Conservation (phyloP, 2,888 invertebrate species). For the Drosophila hawaiiensis region DNA sequence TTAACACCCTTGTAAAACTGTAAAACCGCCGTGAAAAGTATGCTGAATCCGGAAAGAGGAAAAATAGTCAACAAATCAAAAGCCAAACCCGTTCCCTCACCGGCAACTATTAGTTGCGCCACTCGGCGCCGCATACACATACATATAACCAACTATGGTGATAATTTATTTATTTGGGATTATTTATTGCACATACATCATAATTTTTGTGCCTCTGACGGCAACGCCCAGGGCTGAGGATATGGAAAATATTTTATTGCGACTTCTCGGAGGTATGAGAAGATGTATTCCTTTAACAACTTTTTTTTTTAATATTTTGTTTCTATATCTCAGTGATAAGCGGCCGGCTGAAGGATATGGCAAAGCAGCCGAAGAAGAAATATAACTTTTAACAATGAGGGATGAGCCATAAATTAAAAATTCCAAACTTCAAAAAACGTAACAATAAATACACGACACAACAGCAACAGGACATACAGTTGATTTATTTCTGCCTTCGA, state of each 20-base stretch:
- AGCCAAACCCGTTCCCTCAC: constrained; percentile 41
- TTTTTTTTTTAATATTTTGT: constrained; percentile 10
- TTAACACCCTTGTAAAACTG: constrained; percentile 79
- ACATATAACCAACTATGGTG: constrained; percentile 45
- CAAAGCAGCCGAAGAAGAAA: constrained; percentile 63
- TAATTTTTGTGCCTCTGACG: constrained; percentile 75
- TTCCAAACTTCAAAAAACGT: constrained; percentile 78
- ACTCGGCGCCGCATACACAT: constrained; percentile 58
- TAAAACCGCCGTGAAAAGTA: constrained; percentile 75
- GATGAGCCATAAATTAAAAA: constrained; percentile 80
- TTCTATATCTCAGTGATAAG: constrained; percentile 47
- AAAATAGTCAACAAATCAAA: constrained; percentile 65
- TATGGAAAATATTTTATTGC: constrained; percentile 74
- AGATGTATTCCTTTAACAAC: constrained; percentile 46
- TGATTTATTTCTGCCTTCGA: constrained; percentile 70
- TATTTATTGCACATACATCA: constrained; percentile 85
- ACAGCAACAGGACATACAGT: constrained; percentile 68
- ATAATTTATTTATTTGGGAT: constrained; percentile 84
- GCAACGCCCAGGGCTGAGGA: constrained; percentile 44
- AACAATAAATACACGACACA: constrained; percentile 74
- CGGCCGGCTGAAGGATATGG: constrained; percentile 49
- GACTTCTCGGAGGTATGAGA: constrained; percentile 40
- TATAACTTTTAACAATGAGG: constrained; percentile 80
- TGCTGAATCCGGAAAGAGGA: constrained; percentile 17
- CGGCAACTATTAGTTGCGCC: constrained; percentile 75